Evolutionary conservation across 2,888 invertebrate genomes (phyloP).

Genomic region (Troides aeacus): DNA sequence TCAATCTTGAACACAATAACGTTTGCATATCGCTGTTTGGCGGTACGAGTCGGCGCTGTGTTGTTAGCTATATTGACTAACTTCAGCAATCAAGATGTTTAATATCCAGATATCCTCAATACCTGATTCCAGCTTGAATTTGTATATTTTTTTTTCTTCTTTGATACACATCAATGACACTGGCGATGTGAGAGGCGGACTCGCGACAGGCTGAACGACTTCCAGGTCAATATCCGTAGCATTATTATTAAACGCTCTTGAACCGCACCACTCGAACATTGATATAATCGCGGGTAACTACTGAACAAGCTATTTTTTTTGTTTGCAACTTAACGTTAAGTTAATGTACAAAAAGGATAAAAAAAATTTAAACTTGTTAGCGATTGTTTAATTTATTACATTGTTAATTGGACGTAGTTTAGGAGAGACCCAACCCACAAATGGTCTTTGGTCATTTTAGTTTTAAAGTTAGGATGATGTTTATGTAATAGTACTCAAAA

Average conservation of each 20-base stretch:
- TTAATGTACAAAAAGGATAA: background rate
- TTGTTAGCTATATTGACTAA: no score
- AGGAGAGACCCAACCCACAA: no score
- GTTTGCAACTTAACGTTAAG: background rate
- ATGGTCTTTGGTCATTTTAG: no score
- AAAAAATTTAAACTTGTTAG: no score
- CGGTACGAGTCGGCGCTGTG: no score
- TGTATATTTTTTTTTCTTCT: background rate
- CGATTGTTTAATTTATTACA: no score
- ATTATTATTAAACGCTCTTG: slow-evolving; percentile 31
- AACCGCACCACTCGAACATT: background rate
- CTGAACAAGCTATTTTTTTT: background rate
- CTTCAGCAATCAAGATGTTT: no score
- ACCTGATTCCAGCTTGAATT: background rate
- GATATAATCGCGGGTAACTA: background rate
- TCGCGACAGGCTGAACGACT: background rate
- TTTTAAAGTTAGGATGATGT: no score
- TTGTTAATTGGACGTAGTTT: no score
- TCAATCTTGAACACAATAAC: no score
- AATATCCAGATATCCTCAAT: background rate
- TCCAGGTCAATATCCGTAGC: slow-evolving; percentile 57
- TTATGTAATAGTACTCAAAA: no score
- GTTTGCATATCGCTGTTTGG: no score
- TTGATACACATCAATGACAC: slow-evolving; percentile 4
- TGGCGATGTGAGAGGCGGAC: slow-evolving; percentile 10